Evolutionary conservation across 1,140 invertebrate species (phyloP), one percentile per base, ranked within the genome.

Genomic region (Archegozetes longisetosus): DNA sequence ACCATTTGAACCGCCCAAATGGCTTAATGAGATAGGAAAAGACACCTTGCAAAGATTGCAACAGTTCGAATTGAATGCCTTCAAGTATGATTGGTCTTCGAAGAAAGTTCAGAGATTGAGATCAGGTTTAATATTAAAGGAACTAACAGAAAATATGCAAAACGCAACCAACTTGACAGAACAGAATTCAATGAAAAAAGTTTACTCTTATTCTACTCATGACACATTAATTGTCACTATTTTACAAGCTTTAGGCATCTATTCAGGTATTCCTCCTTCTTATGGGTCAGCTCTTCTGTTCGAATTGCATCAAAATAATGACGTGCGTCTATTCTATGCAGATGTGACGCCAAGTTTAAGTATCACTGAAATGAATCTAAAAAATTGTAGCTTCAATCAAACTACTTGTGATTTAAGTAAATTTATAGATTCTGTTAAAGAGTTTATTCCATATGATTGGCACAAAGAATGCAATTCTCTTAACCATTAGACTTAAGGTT

Each of bases 191-290:
- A 23, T 9, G 22, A 14, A 22, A 59, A 60, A 60, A 23, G 26
- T 60, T 20, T 58, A 50, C 49, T 6, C 23, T 6, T 60, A 60
- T 60, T 17, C 23, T 6, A 60, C 50, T 6, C 55, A 60, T 25
- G 52, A 60, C 14, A 22, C 25, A 23, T 3, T 60, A 3, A 13
- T 60, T 4, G 14, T 23, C 9, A 27, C 27, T 12, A 4, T 60
- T 13, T 20, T 60, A 25, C 58, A 60, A 12, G 28, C 25, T 9
- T 59, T 60, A 9, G 17, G 28, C 52, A 9, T 29, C 3, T 60
- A 29, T 27, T 20, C 49, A 25, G 52, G 58, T 9, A 17, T 9
- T n/a, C 58, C 25, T 12, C 53, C 53, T 13, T 59, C 23, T 12
- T 55, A 55, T 32, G 58, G 58, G 4, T 20, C 25, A 6, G 52